Evolutionary conservation across 1,140 invertebrate genomes (phyloP).

Genomic region (Manduca sexta): DNA sequence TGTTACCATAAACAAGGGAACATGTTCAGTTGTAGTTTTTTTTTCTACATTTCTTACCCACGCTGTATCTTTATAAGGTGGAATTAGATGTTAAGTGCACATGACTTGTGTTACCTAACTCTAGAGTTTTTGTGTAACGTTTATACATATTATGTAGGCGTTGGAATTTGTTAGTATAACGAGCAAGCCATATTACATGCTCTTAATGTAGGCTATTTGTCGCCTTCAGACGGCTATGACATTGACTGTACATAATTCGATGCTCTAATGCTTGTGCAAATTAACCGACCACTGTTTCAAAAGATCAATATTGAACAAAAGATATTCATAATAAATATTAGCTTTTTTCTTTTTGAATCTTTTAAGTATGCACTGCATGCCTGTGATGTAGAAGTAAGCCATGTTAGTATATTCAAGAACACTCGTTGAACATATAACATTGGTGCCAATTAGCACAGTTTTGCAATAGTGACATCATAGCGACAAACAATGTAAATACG

Average conservation of each 20-base stretch:
- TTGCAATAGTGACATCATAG: conserved; percentile 4
- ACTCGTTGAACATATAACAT: neutral
- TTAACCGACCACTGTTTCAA: neutral
- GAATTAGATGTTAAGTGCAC: too few relatives aligned
- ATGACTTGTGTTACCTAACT: too few relatives aligned
- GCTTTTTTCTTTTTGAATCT: neutral
- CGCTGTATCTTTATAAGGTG: too few relatives aligned
- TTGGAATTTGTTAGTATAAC: too few relatives aligned
- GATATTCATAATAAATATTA: neutral
- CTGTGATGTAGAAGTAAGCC: neutral
- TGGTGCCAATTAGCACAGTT: conserved; percentile 13
- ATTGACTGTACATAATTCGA: conserved; percentile 10
- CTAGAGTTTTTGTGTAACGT: too few relatives aligned
- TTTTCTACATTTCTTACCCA: neutral
- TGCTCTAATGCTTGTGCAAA: conserved; percentile 16
- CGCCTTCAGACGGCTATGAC: conserved; percentile 1
- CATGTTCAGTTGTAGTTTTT: neutral
- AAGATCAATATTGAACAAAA: conserved; percentile 2
- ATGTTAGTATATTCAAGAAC: neutral
- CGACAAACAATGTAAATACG: conserved; percentile 12
- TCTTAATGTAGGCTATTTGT: neutral
- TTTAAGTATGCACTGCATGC: too few relatives aligned
- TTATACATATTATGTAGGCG: too few relatives aligned
- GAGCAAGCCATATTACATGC: neutral
- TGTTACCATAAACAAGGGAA: neutral